Percentiles rank a stretch among this genome's conserved stretches.
phyloP scores from a whole-genome alignment of 2,113 vertebrate species.

The Balaenoptera acutorostrata region DNA sequence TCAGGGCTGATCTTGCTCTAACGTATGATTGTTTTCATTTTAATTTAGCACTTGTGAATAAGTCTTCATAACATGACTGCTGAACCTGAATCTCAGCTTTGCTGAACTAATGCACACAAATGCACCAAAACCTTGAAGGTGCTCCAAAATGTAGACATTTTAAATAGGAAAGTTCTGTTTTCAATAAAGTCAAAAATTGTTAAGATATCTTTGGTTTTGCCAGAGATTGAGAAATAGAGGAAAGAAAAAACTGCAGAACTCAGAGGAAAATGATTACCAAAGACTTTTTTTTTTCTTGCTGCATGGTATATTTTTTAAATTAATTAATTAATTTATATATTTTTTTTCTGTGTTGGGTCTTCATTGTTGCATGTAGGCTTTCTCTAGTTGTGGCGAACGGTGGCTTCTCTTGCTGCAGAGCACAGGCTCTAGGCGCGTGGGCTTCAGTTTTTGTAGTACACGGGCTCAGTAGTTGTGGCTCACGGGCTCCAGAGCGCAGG shows the following conservation, averaged over 20 bases:
- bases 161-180: neutral
- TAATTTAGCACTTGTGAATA: constrained; percentile 1
- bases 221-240: neutral
- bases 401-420: too few species aligned
- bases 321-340: rapidly evolving
- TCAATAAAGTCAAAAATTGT: neutral
- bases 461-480: too few species aligned
- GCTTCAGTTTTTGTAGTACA: too few species aligned
- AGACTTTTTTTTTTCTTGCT: neutral
- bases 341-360: too few species aligned
- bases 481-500: too few species aligned
- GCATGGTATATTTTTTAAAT: neutral
- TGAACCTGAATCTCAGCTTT: neutral
- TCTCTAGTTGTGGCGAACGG: too few species aligned
- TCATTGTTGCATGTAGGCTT: too few species aligned
- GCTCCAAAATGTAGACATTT: neutral
- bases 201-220: neutral
- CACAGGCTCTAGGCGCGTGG: rapidly evolving
- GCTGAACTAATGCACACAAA: neutral
- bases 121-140: neutral
- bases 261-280: neutral
- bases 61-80: neutral
- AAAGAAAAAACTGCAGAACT: neutral
- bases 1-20: neutral
- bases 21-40: neutral